Evolutionary conservation across 2,888 invertebrate species (phyloP).

Genomic region (Xylota segnis): DNA sequence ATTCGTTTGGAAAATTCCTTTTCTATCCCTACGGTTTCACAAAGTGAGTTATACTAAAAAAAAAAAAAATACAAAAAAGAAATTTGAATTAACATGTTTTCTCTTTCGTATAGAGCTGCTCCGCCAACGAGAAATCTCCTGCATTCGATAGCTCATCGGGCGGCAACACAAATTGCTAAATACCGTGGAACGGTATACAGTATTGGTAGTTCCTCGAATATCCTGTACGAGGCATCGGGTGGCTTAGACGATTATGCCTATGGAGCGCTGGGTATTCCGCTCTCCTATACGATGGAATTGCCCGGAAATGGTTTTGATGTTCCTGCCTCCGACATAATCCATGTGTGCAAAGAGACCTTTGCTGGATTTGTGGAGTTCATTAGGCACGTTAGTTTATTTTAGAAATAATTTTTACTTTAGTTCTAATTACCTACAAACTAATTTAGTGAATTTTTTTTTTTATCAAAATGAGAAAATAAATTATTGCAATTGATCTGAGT

Average conservation of each 20-base stretch:
- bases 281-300: conserved; percentile 88
- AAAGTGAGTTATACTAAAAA: conserved; percentile 79
- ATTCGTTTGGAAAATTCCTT: conserved; percentile 84
- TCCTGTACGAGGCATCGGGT: conserved; percentile 87
- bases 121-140: conserved; percentile 81
- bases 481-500: conserved; percentile 47
- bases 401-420: conserved; percentile 46
- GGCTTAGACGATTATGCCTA: conserved; percentile 89
- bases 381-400: conserved; percentile 83
- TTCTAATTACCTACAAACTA: conserved; percentile 37
- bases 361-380: conserved; percentile 84
- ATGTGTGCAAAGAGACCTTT: conserved; percentile 84
- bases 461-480: conserved; percentile 62
- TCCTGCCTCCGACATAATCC: conserved; percentile 81
- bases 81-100: conserved; percentile 37
- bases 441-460: conserved; percentile 60
- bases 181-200: conserved; percentile 84
- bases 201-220: conserved; percentile 85
- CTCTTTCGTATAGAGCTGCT: conserved; percentile 78
- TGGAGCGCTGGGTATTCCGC: conserved; percentile 85
- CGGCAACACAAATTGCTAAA: conserved; percentile 83
- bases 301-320: conserved; percentile 86
- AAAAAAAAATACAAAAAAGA: not conserved
- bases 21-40: conserved; percentile 84
- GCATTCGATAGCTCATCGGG: conserved; percentile 82